These are phyloP conservation scores for Microdon myrmicae DNA, from an alignment of 2,888 invertebrate genomes.

Conservation along the genomic window DNA sequence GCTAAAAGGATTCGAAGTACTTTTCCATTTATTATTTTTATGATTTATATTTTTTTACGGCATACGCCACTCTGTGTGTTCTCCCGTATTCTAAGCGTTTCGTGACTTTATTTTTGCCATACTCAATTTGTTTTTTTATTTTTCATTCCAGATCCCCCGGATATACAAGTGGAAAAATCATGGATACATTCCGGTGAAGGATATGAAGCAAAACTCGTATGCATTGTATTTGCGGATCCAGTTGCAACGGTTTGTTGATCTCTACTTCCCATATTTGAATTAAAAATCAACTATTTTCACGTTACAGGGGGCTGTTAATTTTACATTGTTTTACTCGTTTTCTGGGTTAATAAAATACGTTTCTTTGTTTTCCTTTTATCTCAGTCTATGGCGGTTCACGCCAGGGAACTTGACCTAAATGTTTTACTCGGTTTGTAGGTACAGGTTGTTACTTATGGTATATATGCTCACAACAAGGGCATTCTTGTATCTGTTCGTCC, in stretches of 20 bases:
- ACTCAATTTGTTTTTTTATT: constrained; percentile 13
- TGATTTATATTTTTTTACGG: not conserved
- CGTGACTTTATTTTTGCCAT: constrained; percentile 14
- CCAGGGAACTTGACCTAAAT: no score
- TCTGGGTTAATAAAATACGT: no score
- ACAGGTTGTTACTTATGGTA: no score
- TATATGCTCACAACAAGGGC: no score
- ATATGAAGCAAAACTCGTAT: constrained; percentile 75
- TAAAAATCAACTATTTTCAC: constrained; percentile 26
- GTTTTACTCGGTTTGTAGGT: no score
- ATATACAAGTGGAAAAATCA: constrained; percentile 75
- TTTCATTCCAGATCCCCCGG: constrained; percentile 72
- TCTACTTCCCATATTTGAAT: constrained; percentile 39
- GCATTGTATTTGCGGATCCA: constrained; percentile 76
- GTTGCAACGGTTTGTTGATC: constrained; percentile 71
- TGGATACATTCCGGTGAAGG: constrained; percentile 79
- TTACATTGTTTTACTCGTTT: constrained; percentile 5
- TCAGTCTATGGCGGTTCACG: no score
- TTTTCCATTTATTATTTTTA: constrained; percentile 9
- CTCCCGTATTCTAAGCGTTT: constrained; percentile 30
- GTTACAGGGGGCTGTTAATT: not conserved
- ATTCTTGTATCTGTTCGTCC: no score
- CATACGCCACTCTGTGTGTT: no score
- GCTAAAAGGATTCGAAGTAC: constrained; percentile 38
- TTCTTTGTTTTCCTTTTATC: no score